Evolutionary conservation across 2,888 invertebrate genomes (phyloP).

Genomic region (Diarsia rubi): DNA sequence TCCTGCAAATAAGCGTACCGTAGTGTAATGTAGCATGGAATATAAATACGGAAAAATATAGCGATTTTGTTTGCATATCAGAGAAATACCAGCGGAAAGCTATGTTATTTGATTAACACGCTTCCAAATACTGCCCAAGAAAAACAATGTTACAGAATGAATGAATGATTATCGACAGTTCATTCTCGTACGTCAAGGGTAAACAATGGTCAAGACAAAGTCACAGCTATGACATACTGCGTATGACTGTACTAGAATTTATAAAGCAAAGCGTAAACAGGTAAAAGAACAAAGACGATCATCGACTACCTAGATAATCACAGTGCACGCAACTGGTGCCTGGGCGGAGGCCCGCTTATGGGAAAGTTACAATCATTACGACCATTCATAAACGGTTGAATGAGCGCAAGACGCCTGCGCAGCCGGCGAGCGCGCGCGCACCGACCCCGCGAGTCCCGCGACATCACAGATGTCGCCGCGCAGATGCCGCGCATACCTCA

Average conservation of each 20-base stretch:
- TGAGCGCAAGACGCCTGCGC: slow-evolving; percentile 85
- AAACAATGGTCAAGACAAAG: slow-evolving; percentile 65
- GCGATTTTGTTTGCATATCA: slow-evolving; percentile 5
- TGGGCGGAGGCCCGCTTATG: slow-evolving; percentile 85
- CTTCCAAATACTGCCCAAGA: slow-evolving; percentile 38
- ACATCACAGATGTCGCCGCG: slow-evolving; percentile 78
- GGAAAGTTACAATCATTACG: slow-evolving; percentile 88
- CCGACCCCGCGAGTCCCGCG: slow-evolving; percentile 76
- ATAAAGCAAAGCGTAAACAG: slow-evolving; percentile 61
- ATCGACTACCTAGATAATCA: slow-evolving; percentile 69
- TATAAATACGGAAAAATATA: background rate
- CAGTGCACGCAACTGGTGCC: slow-evolving; percentile 73
- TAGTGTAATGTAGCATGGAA: background rate
- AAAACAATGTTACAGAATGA: slow-evolving; percentile 40
- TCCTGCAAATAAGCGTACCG: background rate
- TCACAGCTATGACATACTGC: slow-evolving; percentile 56
- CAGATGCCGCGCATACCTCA: slow-evolving; percentile 70
- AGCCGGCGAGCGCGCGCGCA: slow-evolving; percentile 77
- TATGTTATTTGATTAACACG: slow-evolving; percentile 15
- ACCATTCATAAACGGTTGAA: slow-evolving; percentile 89
- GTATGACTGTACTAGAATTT: slow-evolving; percentile 59
- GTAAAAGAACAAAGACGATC: slow-evolving; percentile 70
- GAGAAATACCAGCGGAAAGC: slow-evolving; percentile 14
- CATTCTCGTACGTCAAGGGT: slow-evolving; percentile 62
- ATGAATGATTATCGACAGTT: slow-evolving; percentile 54